A percentile compares a stretch with the other conserved stretches of the same genome.
These are phyloP conservation scores for Sturmia bella DNA, from an alignment of 2,888 invertebrate genomes.

Conservation along the genomic window DNA sequence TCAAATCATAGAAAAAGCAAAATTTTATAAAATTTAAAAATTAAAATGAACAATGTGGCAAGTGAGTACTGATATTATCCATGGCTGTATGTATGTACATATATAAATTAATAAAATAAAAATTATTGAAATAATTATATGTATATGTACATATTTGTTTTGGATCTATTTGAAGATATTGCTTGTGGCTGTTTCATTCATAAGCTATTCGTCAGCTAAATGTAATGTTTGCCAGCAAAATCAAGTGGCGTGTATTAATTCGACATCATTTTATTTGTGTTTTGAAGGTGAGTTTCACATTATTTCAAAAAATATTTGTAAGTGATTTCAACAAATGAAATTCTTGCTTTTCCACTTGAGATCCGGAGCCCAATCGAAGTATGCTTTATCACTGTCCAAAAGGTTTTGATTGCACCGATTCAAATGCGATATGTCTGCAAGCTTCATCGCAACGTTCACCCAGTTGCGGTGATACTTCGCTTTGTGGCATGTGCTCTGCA, in stretches of 20 bases:
- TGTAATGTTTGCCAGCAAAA: conserved; percentile 79
- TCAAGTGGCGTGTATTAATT: conserved; percentile 78
- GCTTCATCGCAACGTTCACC: conserved; percentile 72
- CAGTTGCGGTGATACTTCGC: conserved; percentile 78
- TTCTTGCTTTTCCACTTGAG: conserved; percentile 65
- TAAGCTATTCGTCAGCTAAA: conserved; percentile 53
- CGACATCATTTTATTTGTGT: conserved; percentile 78
- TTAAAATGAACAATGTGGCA: conserved; percentile 36
- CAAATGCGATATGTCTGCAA: conserved; percentile 77
- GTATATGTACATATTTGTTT: too few species aligned
- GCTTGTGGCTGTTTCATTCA: neutral
- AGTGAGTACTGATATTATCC: conserved; percentile 44
- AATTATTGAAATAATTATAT: too few species aligned
- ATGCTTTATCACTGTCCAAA: conserved; percentile 75
- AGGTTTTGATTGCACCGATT: conserved; percentile 77
- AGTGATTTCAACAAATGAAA: too few species aligned
- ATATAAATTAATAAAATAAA: too few species aligned
- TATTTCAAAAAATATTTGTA: neutral
- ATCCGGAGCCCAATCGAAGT: conserved; percentile 73
- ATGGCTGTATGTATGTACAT: too few species aligned
- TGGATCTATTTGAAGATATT: neutral
- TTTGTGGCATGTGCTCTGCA: conserved; percentile 78
- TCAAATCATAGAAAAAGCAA: conserved; percentile 20
- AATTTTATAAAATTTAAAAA: conserved; percentile 6
- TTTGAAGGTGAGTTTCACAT: conserved; percentile 75